Percentiles rank a stretch among this genome's conserved stretches.
Conservation (phyloP, 2,797 vertebrate species). For the Chrysolophus pictus region DNA sequence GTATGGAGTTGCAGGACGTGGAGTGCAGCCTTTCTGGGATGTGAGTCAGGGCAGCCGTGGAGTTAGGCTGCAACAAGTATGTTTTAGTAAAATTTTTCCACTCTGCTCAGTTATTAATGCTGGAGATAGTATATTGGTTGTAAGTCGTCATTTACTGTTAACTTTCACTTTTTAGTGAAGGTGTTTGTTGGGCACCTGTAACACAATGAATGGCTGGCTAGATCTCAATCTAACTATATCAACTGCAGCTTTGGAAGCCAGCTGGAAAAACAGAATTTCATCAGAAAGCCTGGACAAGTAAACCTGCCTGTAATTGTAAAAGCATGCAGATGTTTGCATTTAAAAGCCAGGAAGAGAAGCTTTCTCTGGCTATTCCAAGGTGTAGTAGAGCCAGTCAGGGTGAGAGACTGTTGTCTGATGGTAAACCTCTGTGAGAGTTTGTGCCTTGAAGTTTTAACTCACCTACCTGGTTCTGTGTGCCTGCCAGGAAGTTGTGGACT, state of each 20-base stretch:
- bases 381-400: not conserved
- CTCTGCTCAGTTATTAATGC: not conserved
- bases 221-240: not conserved
- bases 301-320: not conserved
- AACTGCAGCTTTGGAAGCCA: not conserved
- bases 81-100: not conserved
- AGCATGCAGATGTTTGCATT: not conserved
- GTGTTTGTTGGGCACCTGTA: conserved; percentile 3
- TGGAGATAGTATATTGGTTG: not conserved
- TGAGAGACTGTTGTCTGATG: not conserved
- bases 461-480: not conserved
- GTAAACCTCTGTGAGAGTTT: not conserved
- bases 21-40: not conserved
- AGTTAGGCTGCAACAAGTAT: not conserved
- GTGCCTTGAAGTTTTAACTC: not conserved
- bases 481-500: not conserved
- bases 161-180: not conserved
- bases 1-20: not conserved
- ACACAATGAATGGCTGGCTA: not conserved
- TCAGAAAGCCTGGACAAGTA: not conserved
- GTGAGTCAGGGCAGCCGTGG: not conserved
- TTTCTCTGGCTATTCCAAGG: not conserved
- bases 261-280: not conserved
- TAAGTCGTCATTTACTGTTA: not conserved
- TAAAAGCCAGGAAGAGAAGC: not conserved